Percentiles rank a stretch among this genome's conserved stretches.
Conservation (phyloP, 2,113 vertebrate species). For the Cinclus cinclus region DNA sequence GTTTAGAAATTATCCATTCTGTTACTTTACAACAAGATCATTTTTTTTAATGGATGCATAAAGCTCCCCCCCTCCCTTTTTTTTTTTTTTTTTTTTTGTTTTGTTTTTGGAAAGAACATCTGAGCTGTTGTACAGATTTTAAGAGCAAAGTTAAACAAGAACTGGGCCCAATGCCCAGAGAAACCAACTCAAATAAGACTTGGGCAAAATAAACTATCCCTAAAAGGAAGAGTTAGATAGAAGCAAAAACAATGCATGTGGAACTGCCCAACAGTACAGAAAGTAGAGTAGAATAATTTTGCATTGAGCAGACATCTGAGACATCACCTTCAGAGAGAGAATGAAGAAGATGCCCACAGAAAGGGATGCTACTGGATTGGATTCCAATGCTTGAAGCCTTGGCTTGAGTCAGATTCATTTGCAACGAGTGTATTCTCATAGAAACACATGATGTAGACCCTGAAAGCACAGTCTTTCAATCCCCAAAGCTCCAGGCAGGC, state of each 20-base stretch:
- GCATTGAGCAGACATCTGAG: neutral
- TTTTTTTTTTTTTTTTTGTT: neutral
- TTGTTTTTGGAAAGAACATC: constrained; percentile 8
- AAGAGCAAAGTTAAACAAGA: constrained; percentile 58
- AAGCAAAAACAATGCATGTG: neutral
- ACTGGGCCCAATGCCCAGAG: constrained; percentile 45
- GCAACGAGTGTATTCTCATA: neutral
- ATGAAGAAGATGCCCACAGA: neutral
- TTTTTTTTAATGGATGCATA: constrained; percentile 9
- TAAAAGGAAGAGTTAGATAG: constrained; percentile 30
- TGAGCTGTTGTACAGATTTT: constrained; percentile 37
- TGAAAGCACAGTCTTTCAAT: neutral
- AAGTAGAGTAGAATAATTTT: neutral
- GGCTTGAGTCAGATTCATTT: neutral
- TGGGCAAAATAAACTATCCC: constrained; percentile 44
- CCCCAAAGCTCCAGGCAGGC: neutral
- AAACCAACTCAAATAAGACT: constrained; percentile 54
- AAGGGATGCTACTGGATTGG: neutral
- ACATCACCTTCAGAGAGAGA: neutral
- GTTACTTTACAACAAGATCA: neutral
- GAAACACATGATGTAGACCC: neutral
- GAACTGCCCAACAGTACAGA: neutral
- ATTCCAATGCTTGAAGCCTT: neutral
- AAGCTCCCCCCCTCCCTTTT: rapidly evolving
- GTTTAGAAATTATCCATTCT: constrained; percentile 43